Percentiles rank a stretch among this genome's conserved stretches.
Conservation (phyloP, 2,888 invertebrate genomes). For the Mycalesis mineus region DNA sequence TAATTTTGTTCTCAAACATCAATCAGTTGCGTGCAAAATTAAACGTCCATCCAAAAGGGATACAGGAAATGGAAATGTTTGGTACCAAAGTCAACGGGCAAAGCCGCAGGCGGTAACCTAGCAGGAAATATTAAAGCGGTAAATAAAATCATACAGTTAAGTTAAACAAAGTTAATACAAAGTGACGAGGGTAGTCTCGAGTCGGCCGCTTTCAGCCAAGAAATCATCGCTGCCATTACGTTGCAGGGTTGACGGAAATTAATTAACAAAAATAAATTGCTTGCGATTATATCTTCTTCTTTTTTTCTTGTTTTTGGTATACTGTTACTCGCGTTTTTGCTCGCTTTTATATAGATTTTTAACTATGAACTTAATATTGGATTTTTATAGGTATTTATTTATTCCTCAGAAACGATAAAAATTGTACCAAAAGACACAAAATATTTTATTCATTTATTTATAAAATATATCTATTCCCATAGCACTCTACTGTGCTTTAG, state of each 20-base stretch:
- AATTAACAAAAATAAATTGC: not conserved
- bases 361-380: too few relatives aligned
- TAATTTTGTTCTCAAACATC: too few relatives aligned
- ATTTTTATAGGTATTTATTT: too few relatives aligned
- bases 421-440: too few relatives aligned
- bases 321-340: too few relatives aligned
- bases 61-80: not conserved
- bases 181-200: constrained; percentile 61
- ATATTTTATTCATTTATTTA: too few relatives aligned
- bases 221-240: constrained; percentile 66
- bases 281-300: too few relatives aligned
- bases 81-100: not conserved
- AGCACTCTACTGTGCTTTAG: too few relatives aligned
- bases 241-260: constrained; percentile 45
- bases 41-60: not conserved
- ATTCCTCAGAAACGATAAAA: too few relatives aligned
- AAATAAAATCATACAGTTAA: constrained; percentile 44
- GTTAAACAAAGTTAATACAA: constrained; percentile 56
- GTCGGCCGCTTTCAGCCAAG: constrained; percentile 58
- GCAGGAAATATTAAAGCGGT: constrained; percentile 21
- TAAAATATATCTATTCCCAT: too few relatives aligned
- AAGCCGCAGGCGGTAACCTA: not conserved
- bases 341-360: too few relatives aligned
- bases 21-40: not conserved
- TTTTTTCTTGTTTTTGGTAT: too few relatives aligned